These are phyloP conservation scores for Sebastes matsubarae DNA, from an alignment of 2,797 vertebrate genomes.

Conservation along the genomic window DNA sequence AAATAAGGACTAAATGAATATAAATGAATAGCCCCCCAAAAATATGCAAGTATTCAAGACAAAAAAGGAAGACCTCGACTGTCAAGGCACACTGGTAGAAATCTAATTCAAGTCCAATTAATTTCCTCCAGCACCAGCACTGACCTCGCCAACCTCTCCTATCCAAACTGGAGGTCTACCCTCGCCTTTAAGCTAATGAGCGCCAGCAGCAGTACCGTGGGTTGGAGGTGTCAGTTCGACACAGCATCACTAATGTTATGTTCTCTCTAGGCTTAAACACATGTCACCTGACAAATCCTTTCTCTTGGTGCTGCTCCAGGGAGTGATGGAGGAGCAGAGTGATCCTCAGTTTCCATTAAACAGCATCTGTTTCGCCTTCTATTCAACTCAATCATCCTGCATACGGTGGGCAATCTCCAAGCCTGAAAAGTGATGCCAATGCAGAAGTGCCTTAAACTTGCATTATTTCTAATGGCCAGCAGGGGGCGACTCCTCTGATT, in stretches of 20 bases:
- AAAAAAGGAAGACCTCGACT: not conserved
- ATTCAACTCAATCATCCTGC: not conserved
- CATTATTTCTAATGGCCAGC: not conserved
- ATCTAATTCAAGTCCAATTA: constrained; percentile 21
- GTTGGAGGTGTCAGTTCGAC: constrained; percentile 1
- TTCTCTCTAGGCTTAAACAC: constrained; percentile 1
- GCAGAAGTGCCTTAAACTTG: not conserved
- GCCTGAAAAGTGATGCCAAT: not conserved
- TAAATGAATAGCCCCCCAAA: not conserved
- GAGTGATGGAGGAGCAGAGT: not conserved
- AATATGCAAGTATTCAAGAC: not conserved
- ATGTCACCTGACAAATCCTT: not conserved
- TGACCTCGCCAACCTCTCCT: not conserved
- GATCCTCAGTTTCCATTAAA: not conserved
- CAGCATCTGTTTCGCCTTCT: not conserved
- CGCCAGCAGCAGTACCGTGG: not conserved
- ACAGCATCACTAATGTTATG: constrained; percentile 6
- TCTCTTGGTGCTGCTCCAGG: not conserved
- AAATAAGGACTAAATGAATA: not conserved
- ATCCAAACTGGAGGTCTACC: not conserved
- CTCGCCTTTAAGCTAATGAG: constrained; percentile 25
- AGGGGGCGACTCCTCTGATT: not conserved
- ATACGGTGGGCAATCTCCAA: not conserved
- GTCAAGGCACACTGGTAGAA: not conserved
- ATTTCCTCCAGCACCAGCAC: not conserved